Evolutionary conservation across 2,113 vertebrate species (phyloP).

Genomic region (Megaleporinus macrocephalus): DNA sequence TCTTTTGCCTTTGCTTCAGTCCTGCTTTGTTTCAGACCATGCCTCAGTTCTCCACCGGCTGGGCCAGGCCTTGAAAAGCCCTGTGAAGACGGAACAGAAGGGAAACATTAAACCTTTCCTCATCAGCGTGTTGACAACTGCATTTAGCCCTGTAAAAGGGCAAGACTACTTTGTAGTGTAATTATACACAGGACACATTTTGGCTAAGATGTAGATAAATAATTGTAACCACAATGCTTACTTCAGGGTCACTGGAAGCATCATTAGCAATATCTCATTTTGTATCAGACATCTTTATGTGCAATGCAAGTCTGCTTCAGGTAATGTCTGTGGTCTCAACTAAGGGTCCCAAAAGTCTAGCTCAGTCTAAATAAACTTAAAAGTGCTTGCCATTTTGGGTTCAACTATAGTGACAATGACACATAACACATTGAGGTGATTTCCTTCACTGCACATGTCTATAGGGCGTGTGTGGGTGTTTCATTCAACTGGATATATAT

Average conservation of each 20-base stretch:
- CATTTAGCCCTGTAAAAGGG: conserved; percentile 41
- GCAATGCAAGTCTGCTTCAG: not conserved
- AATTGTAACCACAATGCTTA: conserved; percentile 14
- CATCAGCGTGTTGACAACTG: conserved; percentile 55
- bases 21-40: not conserved
- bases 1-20: not conserved
- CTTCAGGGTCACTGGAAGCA: not conserved
- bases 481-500: conserved; percentile 42
- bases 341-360: not conserved
- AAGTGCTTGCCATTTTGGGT: not conserved
- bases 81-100: conserved; percentile 26
- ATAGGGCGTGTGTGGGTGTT: conserved; percentile 28
- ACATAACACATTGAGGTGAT: conserved; percentile 25
- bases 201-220: not conserved
- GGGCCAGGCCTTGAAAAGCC: not conserved
- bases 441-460: conserved; percentile 33
- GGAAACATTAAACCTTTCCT: conserved; percentile 40
- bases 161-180: conserved; percentile 27
- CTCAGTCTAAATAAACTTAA: not conserved
- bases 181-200: conserved; percentile 20
- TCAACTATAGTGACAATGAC: not conserved
- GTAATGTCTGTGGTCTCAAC: not conserved
- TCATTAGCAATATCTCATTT: conserved; percentile 11
- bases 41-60: conserved; percentile 10
- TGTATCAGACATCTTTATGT: not conserved